A percentile compares a stretch with the other conserved stretches of the same genome.
Conservation (phyloP, 2,797 vertebrate species). For the Diglossa cyanea region DNA sequence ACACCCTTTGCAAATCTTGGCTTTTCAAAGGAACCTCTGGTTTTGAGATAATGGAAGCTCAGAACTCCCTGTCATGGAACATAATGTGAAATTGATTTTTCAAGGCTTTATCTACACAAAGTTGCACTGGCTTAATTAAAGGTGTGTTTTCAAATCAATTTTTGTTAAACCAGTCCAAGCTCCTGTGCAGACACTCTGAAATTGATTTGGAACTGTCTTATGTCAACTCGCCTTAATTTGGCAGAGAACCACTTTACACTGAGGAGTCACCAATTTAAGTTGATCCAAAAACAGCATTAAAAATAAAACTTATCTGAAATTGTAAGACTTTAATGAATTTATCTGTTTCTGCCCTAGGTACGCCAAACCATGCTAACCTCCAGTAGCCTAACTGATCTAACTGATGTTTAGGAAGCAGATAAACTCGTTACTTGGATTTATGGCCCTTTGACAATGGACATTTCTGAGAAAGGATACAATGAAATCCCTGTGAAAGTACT, state of each 20-base stretch:
- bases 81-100: constrained; percentile 61
- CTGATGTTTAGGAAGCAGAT: neutral
- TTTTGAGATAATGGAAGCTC: constrained; percentile 54
- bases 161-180: constrained; percentile 42
- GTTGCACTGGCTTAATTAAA: constrained; percentile 49
- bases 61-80: constrained; percentile 40
- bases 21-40: constrained; percentile 29
- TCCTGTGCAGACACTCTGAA: constrained; percentile 13
- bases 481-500: neutral
- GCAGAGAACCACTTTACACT: neutral
- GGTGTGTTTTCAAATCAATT: constrained; percentile 53
- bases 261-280: neutral
- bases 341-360: neutral
- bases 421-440: neutral
- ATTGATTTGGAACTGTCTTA: constrained; percentile 26
- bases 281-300: neutral
- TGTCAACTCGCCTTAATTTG: constrained; percentile 17
- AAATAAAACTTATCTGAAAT: neutral
- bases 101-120: constrained; percentile 23
- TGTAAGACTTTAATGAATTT: neutral
- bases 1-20: neutral
- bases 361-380: neutral
- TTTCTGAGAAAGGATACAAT: neutral
- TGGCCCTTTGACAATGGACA: neutral
- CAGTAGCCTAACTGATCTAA: neutral